Evolutionary conservation across 2,888 invertebrate genomes (phyloP).

Genomic region (Pseudococcus jackbeardsleyi): DNA sequence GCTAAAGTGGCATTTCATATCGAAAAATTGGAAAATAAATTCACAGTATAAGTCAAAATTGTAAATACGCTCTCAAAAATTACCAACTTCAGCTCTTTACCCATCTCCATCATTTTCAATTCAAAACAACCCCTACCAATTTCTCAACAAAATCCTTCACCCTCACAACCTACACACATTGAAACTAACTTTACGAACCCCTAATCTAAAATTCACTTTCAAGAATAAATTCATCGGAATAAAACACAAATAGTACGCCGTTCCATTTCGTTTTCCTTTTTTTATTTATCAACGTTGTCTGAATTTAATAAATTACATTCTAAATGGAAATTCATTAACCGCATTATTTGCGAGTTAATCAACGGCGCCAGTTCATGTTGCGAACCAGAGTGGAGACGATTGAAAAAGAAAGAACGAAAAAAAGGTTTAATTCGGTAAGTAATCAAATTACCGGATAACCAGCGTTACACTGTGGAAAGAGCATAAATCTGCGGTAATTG

Average conservation of each 20-base stretch:
- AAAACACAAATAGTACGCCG: conserved; percentile 24
- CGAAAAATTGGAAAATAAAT: too few species aligned
- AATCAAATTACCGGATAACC: conserved; percentile 48
- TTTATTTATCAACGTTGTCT: conserved; percentile 25
- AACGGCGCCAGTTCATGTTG: conserved; percentile 24
- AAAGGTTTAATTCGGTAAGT: conserved; percentile 40
- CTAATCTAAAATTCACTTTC: not conserved
- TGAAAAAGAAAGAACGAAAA: conserved; percentile 23
- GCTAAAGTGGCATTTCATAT: too few species aligned
- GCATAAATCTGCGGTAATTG: conserved; percentile 53
- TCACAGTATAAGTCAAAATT: too few species aligned
- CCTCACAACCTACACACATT: too few species aligned
- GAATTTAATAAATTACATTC: conserved; percentile 56
- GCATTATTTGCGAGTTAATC: conserved; percentile 45
- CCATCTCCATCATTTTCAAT: too few species aligned
- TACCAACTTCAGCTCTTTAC: too few species aligned
- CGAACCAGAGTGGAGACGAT: not conserved
- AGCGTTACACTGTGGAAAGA: not conserved
- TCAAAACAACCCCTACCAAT: too few species aligned
- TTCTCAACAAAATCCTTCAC: too few species aligned
- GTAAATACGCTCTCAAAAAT: too few species aligned
- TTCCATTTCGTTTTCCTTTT: conserved; percentile 29
- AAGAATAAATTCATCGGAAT: conserved; percentile 17
- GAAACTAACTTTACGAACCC: not conserved
- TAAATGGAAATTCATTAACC: conserved; percentile 53